A percentile compares a stretch with the other conserved stretches of the same genome.
Evolutionary conservation across 2,888 invertebrate genomes (phyloP).

Genomic region (Nomada ferruginata): DNA sequence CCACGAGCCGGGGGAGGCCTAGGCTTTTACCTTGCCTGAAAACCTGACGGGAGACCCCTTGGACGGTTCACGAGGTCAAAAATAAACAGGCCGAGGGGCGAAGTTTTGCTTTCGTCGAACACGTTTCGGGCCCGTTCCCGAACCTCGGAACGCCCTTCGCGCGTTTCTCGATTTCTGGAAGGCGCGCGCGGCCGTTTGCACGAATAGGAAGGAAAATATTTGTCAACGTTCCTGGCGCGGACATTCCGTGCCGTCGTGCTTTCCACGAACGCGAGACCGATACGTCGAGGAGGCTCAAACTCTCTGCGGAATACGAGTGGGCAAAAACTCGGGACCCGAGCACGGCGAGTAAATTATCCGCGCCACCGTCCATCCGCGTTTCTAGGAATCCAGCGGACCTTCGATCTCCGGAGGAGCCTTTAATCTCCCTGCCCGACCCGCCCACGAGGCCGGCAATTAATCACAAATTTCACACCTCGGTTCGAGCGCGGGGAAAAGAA

Average conservation of each 20-base stretch:
- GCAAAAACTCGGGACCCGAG: neutral
- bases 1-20: slow-evolving; percentile 46
- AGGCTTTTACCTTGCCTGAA: slow-evolving; percentile 47
- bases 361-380: slow-evolving; percentile 15
- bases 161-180: slow-evolving; percentile 67
- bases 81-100: slow-evolving; percentile 63
- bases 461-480: slow-evolving; percentile 80
- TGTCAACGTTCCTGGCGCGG: slow-evolving; percentile 52
- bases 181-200: slow-evolving; percentile 31
- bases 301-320: neutral
- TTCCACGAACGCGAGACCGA: slow-evolving; percentile 21
- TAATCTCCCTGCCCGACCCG: slow-evolving; percentile 55
- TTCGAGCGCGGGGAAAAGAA: slow-evolving; percentile 56
- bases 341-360: neutral
- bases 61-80: slow-evolving; percentile 67
- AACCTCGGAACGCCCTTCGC: slow-evolving; percentile 44
- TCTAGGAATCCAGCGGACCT: slow-evolving; percentile 44
- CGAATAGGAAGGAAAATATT: slow-evolving; percentile 65
- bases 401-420: slow-evolving; percentile 20
- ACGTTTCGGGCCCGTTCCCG: slow-evolving; percentile 25
- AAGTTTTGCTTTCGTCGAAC: slow-evolving; percentile 57
- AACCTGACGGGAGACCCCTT: slow-evolving; percentile 46
- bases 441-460: slow-evolving; percentile 75
- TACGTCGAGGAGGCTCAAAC: neutral
- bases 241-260: slow-evolving; percentile 51